Percentiles rank a stretch among this genome's conserved stretches.
phyloP scores from a whole-genome alignment of 1,140 invertebrate genomes.

The Dinoponera quadriceps region DNA sequence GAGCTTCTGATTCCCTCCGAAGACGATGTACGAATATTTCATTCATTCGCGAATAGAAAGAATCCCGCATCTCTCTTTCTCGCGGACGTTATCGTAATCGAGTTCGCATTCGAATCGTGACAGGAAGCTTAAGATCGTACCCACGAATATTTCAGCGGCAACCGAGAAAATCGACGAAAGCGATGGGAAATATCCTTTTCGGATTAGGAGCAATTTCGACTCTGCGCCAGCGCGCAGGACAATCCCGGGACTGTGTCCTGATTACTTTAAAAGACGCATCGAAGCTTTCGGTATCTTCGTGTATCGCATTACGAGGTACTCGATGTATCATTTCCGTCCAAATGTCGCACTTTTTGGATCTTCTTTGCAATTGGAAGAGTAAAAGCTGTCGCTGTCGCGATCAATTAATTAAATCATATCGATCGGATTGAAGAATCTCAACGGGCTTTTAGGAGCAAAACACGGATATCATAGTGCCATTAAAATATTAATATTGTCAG shows the following conservation, averaged over 20 bases:
- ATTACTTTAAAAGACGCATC: constrained; percentile 4
- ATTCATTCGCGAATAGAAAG: constrained; percentile 49
- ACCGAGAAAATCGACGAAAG: not conserved
- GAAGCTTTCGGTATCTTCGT: constrained; percentile 3
- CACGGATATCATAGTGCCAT: too few relatives aligned
- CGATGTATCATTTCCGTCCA: not conserved
- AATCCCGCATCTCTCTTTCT: constrained; percentile 32
- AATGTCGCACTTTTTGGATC: not conserved
- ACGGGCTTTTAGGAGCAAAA: too few relatives aligned
- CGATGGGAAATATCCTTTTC: not conserved
- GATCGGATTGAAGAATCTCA: too few relatives aligned
- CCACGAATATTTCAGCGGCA: constrained; percentile 46
- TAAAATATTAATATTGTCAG: too few relatives aligned
- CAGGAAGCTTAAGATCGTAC: constrained; percentile 36
- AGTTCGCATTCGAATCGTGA: constrained; percentile 41
- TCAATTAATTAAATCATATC: too few relatives aligned
- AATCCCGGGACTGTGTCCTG: not conserved
- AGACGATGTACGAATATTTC: constrained; percentile 57
- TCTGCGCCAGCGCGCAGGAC: not conserved
- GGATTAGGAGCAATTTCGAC: not conserved
- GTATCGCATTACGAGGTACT: not conserved
- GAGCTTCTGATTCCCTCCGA: constrained; percentile 42
- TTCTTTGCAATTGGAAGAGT: too few relatives aligned
- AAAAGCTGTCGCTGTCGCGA: too few relatives aligned
- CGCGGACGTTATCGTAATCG: constrained; percentile 48